These are phyloP conservation scores for Tenebrosternarchus preto DNA, from an alignment of 2,113 vertebrate species.

Conservation along the genomic window DNA sequence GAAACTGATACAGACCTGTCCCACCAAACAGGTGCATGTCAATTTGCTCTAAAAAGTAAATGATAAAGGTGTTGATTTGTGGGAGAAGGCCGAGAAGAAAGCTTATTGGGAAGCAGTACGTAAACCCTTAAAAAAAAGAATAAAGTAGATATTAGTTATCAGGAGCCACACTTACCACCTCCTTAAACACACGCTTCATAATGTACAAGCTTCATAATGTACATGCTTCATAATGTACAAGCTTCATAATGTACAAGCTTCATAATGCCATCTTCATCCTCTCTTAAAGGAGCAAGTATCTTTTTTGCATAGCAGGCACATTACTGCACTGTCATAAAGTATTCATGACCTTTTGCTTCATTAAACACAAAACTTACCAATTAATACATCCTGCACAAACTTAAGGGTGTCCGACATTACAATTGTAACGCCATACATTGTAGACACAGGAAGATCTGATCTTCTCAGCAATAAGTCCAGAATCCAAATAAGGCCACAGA, in stretches of 20 bases:
- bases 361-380: conserved; percentile 76
- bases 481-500: conserved; percentile 92
- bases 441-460: conserved; percentile 79
- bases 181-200: background rate
- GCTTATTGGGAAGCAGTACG: conserved; percentile 91
- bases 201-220: background rate
- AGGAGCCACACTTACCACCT: background rate
- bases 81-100: conserved; percentile 96
- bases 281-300: background rate
- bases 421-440: conserved; percentile 86
- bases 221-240: background rate
- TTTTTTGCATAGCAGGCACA: background rate
- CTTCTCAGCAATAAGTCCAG: conserved; percentile 85
- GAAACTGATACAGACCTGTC: conserved; percentile 78
- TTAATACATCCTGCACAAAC: conserved; percentile 81
- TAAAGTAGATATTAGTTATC: background rate
- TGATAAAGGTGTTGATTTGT: conserved; percentile 95
- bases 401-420: conserved; percentile 80
- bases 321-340: background rate
- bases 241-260: background rate
- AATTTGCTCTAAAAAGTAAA: conserved; percentile 92
- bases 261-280: background rate
- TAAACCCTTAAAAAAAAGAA: conserved; percentile 78
- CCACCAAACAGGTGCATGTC: conserved; percentile 95
- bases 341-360: background rate